Base-by-base conservation (phyloP, 2,888 invertebrate species). In the Elmis aenea region DNA sequence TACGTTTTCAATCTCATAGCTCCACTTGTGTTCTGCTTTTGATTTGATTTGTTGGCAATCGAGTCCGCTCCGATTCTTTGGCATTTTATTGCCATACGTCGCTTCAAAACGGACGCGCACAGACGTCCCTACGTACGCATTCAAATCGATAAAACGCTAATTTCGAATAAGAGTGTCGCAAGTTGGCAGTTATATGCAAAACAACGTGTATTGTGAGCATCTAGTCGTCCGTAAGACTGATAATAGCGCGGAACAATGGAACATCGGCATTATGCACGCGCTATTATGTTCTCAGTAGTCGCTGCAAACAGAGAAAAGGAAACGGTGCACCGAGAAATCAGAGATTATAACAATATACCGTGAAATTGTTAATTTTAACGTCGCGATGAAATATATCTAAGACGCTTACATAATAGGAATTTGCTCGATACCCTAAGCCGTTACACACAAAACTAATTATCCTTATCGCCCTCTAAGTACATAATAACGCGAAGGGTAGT, bases 21-120 rank as follows among this genome's bases (percentile, higher is more conserved):
- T 51, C 52, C 46, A 51, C 43, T 48, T 50, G 42, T 49, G 46
- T 43, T 50, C 51, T 55, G 52, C 52, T 58, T 52, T 51, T 55
- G 57, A 58, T 58, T 56, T 56, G 58, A 58, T 58, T 58, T 57
- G 57, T 57, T 51, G 55, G 54, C 58, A 58, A 58, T 58, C 55
- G 54, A 50, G 53, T 57, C 51, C 55, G 55, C 50, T 52, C 41
- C 52, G 50, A 54, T 55, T 54, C 52, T 53, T 53, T 52, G 51
- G 52, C 48, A 52, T 57, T 51, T 52, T 51, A 51, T 51, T 51
- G 48, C 48, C 39, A 31, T 48, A 45, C 41, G 38, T 42, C 44
- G 23, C 22, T 29, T 28, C 24, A 28, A 31, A 29, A 37, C 23
- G 33, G 33, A 38, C 28, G 31, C 32, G 20, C 38, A 38, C 23